Evolutionary conservation across 2,888 invertebrate species (phyloP), one percentile per base, ranked within the genome.

Genomic region (Yponomeuta sedellus): DNA sequence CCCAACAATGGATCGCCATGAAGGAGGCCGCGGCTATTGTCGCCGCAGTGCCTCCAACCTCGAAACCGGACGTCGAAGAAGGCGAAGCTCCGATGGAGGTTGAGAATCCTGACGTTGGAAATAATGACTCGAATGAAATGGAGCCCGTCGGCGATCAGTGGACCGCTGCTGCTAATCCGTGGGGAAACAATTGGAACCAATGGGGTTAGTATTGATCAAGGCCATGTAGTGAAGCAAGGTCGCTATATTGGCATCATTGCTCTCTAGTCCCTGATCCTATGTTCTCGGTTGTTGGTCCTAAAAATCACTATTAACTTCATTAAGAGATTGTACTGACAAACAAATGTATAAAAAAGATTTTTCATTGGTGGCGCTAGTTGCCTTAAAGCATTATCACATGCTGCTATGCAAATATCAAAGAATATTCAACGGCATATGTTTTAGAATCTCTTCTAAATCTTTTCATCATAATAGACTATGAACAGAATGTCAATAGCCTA

Each of bases 1-100:
- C 98, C 34, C 98, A 98, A 80, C 98, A 98, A 93, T 98, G 99
- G 98, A 98, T 99, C 73, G 96, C 96, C 81, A 97, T 97, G 97
- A 97, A 97, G 80, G 96, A 96, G 77, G 94, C 95, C 10, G 86
- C 91, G 61, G 91, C 91, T 56, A 92, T 93, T 56, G 92, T 56
- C 86, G 93, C 59, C 92, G 93, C 10, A 16, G 92, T 93, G 57
- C 93, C 94, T 11, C 94, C 94, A 4, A 92, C 94, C 0, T 68
- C 76, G 40, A 87, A 87, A 69, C 70, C 77, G 57, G 92, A 92
- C n/a, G 81, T 80, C 52, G 95, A 96, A 78, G 94, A 95, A 66
- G 97, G 96, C 22, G 97, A 97, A 87, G 96, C 96, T 11, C 96
- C 96, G 1, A 97, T 97, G 97, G 97, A 97, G 72, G 95, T 97